Base-by-base conservation (phyloP, 2,888 invertebrate species). In the Artemia sinica region DNA sequence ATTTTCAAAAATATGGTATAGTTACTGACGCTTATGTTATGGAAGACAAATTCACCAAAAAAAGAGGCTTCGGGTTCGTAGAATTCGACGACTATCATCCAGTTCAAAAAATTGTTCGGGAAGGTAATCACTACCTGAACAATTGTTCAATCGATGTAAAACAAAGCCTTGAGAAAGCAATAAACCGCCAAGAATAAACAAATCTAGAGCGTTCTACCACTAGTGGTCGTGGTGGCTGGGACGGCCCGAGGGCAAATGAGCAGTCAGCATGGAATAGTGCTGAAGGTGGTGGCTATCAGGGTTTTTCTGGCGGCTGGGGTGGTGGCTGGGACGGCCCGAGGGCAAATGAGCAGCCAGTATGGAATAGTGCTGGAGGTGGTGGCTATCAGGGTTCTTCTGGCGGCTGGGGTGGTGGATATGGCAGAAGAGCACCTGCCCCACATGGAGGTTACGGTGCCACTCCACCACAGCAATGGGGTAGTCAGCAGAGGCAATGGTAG, bases 1-100 rank as follows among this genome's bases (percentile, higher is more conserved):
- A 91, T 76, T 91, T 91, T 68, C 14, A 66, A 41, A 68, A 84
- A 49, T 94, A 84, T 77, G 95, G 95, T 2, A 85, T 81, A 69
- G 88, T 96, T 73, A 82, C 88, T 49, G 85, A 87, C 49, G 86
- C 91, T 41, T 89, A 88, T 73, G 85, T 95, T 74, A 91, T 94
- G 3, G 88, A 87, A 11, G 94, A 95, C 76, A 94, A 94, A 74
- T 90, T 89, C 69, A 89, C 90, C 68, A 94, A 93, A 78, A 91
- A 90, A 75, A 84, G 95, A 74, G 96, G 96, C 9, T 97, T 96
- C 78, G 95, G 91, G 65, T 97, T 96, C 78, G 87, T 97, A 58
- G 93, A 94, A 77, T 97, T 93, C 79, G 92, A 93, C 76, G 96
- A 97, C 77, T 94, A 95, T 77, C 96, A 97, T 79, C 87, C 93